A percentile compares a stretch with the other conserved stretches of the same genome.
Evolutionary conservation across 2,113 vertebrate species (phyloP).

Genomic region (Gymnocephalus cernua): DNA sequence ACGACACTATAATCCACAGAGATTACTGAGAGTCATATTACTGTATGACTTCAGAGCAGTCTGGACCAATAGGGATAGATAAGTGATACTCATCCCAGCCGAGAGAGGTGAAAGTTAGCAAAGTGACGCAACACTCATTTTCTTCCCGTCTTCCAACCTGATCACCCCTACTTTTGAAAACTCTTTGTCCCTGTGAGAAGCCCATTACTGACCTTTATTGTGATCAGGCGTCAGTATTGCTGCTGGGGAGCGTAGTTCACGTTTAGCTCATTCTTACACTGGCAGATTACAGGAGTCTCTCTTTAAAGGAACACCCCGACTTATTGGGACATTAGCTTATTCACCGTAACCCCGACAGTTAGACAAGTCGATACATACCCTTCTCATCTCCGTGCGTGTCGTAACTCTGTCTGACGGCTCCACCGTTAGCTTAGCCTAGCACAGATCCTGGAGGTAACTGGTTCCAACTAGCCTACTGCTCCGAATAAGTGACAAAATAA

Average conservation of each 20-base stretch:
- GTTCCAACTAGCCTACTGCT: too few species aligned
- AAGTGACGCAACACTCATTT: neutral
- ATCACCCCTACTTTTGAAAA: conserved; percentile 11
- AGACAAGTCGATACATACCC: too few species aligned
- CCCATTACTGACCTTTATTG: conserved; percentile 36
- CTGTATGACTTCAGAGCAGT: conserved; percentile 11
- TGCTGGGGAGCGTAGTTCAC: conserved; percentile 17
- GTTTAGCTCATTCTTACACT: conserved; percentile 23
- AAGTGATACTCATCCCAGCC: conserved; percentile 13
- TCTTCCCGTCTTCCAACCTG: neutral
- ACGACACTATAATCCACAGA: conserved; percentile 47
- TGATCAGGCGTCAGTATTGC: conserved; percentile 23
- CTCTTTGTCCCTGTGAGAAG: conserved; percentile 35
- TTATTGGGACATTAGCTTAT: too few species aligned
- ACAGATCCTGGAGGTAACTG: too few species aligned
- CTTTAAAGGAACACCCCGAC: too few species aligned
- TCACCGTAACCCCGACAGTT: too few species aligned
- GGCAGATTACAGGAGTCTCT: conserved; percentile 19
- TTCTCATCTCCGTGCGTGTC: too few species aligned
- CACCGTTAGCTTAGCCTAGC: too few species aligned
- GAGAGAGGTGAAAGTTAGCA: conserved; percentile 17
- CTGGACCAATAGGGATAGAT: conserved; percentile 7
- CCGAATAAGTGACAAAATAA: too few species aligned
- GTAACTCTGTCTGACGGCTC: too few species aligned
- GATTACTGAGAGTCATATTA: conserved; percentile 30